These are phyloP conservation scores for Mungos mungo DNA, from an alignment of 2,113 vertebrate species.

Conservation along the genomic window DNA sequence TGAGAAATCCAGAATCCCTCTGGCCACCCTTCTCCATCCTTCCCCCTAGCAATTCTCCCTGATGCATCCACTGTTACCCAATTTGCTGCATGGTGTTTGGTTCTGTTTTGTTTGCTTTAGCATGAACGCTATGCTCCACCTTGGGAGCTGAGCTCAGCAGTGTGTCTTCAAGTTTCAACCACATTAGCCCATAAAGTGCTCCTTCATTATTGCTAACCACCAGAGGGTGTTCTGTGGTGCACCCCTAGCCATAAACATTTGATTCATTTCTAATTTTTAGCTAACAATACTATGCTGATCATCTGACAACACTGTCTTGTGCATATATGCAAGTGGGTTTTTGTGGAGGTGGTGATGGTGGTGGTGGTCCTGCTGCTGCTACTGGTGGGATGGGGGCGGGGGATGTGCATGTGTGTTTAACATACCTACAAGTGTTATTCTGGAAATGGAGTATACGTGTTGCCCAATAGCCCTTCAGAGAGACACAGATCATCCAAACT, in stretches of 20 bases:
- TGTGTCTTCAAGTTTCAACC: neutral
- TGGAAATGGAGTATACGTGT: neutral
- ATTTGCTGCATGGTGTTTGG: neutral
- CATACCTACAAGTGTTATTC: neutral
- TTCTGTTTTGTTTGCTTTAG: neutral
- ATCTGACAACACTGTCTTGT: neutral
- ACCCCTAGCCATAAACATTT: neutral
- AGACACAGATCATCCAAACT: neutral
- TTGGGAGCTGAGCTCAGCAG: neutral
- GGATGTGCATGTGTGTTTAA: neutral
- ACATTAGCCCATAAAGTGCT: neutral
- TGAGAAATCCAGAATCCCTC: neutral
- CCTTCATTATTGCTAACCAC: neutral
- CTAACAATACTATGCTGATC: neutral
- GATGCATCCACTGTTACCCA: neutral
- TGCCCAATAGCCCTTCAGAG: neutral
- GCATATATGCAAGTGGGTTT: neutral
- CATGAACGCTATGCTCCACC: neutral
- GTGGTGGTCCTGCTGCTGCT: neutral
- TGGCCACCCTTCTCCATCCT: neutral
- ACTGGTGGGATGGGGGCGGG: neutral
- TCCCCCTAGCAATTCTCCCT: neutral
- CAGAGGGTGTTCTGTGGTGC: neutral
- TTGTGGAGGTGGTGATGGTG: neutral
- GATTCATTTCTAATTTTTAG: neutral